These are phyloP conservation scores for Sebastes taczanowskii DNA, from an alignment of 2,797 vertebrate genomes.

Conservation along the genomic window DNA sequence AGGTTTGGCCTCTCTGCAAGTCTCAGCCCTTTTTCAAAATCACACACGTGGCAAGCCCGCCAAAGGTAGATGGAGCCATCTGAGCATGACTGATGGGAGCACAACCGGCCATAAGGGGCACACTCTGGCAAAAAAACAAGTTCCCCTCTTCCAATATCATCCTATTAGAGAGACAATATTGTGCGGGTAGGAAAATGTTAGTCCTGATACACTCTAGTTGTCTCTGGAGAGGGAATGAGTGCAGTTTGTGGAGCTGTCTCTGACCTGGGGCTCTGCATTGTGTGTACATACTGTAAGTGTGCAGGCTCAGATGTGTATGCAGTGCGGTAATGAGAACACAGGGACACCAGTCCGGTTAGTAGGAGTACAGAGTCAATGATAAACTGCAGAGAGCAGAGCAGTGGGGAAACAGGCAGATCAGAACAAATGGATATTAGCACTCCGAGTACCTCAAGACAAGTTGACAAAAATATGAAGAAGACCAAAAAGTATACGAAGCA, in stretches of 20 bases:
- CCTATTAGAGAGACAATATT: conserved; percentile 27
- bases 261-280: not conserved
- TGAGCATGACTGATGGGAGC: conserved; percentile 52
- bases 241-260: conserved; percentile 13
- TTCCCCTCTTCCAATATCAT: conserved; percentile 3
- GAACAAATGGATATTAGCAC: conserved; percentile 25
- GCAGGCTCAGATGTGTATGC: conserved; percentile 13
- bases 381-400: conserved; percentile 9
- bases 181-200: conserved; percentile 2
- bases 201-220: conserved; percentile 34
- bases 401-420: conserved; percentile 19
- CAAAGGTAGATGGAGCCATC: conserved; percentile 48
- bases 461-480: conserved; percentile 15
- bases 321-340: conserved; percentile 5
- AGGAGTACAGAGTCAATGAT: conserved; percentile 24
- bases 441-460: not conserved
- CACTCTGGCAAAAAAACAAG: conserved; percentile 21
- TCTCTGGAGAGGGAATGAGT: conserved; percentile 19
- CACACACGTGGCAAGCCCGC: conserved; percentile 19
- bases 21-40: conserved; percentile 38
- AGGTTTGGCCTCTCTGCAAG: conserved; percentile 18
- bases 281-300: conserved; percentile 14
- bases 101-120: conserved; percentile 24
- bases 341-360: conserved; percentile 1
- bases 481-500: not conserved